Base-by-base conservation (phyloP, 1,140 invertebrate species). In the Megathymus violae region DNA sequence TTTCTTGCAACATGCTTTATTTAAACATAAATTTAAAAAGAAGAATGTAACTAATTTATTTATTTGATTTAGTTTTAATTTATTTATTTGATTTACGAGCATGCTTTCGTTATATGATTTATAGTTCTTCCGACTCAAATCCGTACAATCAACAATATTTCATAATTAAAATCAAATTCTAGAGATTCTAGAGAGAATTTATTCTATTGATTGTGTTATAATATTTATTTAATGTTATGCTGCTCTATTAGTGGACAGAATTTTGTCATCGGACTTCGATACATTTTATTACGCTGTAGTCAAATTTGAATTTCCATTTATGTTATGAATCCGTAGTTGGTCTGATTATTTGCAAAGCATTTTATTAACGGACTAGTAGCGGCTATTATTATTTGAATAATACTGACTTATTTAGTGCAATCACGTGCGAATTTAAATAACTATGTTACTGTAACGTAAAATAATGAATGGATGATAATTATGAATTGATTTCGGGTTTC, bases 301-400 rank as follows among this genome's bases (percentile, higher is more conserved):
- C 76, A 78, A 79, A 83, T 82, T 78, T 56, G 69, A 71, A 75
- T 73, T 80, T 75, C 77, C 76, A 81, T 59, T 85, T 82, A 83
- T 75, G 71, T 68, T 68, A 74, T 79, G 73, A 80, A 80, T 80
- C 74, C 82, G 67, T 62, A 66, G 65, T 63, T 81, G 73, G 60
- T 69, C 64, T 70, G 69, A 80, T 78, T 80, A 82, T 82, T 67
- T 71, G 61, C 60, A 41, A 52, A 70, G 63, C 67, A 67, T 77
- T 81, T 78, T 77, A 68, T 69, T 78, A 68, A 62, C 60, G 63
- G 47, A 69, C 61, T 69, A 62, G 58, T 36, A 36, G 34, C 31
- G 43, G 27, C n/a, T 58, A 48, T 59, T 38, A 46, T 40, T 54
- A 19, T 63, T 67, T 64, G 65, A 64, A 65, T 68, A 66, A 68